phyloP scores from a whole-genome alignment of 1,140 invertebrate species.

The Belonocnema kinseyi region DNA sequence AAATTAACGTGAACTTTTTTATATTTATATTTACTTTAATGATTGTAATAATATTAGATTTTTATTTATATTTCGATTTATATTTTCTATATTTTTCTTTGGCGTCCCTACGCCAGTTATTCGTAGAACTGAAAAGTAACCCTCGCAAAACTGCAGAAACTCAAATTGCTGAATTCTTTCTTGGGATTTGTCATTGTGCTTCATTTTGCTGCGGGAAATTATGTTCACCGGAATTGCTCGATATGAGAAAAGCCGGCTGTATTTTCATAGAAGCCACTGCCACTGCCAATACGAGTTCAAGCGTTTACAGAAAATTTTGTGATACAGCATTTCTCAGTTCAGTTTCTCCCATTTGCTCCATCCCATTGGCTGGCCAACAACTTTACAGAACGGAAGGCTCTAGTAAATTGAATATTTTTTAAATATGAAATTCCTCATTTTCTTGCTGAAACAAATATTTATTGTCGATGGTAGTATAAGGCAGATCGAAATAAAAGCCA shows the following conservation, averaged over 20 bases:
- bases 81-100: conserved; percentile 2
- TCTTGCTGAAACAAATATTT: too few relatives aligned
- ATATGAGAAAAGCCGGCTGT: conserved; percentile 31
- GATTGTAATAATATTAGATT: neutral
- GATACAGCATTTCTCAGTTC: conserved; percentile 37
- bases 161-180: conserved; percentile 43
- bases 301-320: conserved; percentile 46
- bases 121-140: conserved; percentile 46
- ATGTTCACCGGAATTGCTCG: conserved; percentile 37
- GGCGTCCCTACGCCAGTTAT: conserved; percentile 36
- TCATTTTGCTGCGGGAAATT: conserved; percentile 40
- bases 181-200: conserved; percentile 41
- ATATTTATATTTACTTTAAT: conserved; percentile 23
- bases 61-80: neutral
- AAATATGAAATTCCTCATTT: neutral
- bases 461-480: too few relatives aligned
- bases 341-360: conserved; percentile 34
- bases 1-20: neutral
- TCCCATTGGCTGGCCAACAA: conserved; percentile 36
- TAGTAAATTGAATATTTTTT: neutral
- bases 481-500: too few relatives aligned
- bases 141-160: conserved; percentile 36
- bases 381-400: conserved; percentile 45
- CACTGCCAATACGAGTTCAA: conserved; percentile 42
- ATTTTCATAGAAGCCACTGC: conserved; percentile 44